Base-by-base conservation (phyloP, 2,113 vertebrate genomes). In the Furnarius figulus region DNA sequence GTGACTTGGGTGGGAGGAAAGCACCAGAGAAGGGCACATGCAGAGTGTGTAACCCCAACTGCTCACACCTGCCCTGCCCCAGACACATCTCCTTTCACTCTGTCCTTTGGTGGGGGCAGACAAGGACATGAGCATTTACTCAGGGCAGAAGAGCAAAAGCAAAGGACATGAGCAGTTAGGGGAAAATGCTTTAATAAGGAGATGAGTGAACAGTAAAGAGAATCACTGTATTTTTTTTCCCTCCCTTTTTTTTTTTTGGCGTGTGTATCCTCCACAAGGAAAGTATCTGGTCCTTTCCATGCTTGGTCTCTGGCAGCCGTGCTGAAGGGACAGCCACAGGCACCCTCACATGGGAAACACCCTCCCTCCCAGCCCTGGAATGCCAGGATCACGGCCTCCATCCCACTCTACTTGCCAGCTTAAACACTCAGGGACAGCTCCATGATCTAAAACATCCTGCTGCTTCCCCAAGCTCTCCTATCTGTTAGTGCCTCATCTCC, bases 101-200 rank as follows among this genome's bases (percentile, higher is more conserved):
- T 75, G 74, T 33, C 42, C 52, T 40, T 20, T 19, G 22, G 44
- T 6, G 5, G n/a, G 72, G 31, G 13, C 53, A 80, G 58, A 23
- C 44, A 55, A 18, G 74, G 53, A 82, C 31, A 30, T 0, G 12
- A 58, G 12, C 12, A 42, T 42, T 85, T 47, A 33, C 65, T 63
- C 28, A 55, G 39, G 4, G 31, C 8, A 16, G 19, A 80, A 73
- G 40, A 0, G 30, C 62, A 78, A 85, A 81, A 93, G 90, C 47
- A 52, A 91, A 92, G 80, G 52, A 78, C 52, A 75, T 92, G 68
- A 86, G 37, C 49, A 58, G 28, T 53, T 63, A 70, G 19, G 47
- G 52, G 17, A 75, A 95, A 89, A 67, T 0, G 11, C 31, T 96
- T 97, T 95, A 94, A 93, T 95, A 66, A 85, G 77, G 55, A 92